Evolutionary conservation across 2,797 vertebrate genomes (phyloP).

Genomic region (Hyperoplus lanceolatus): DNA sequence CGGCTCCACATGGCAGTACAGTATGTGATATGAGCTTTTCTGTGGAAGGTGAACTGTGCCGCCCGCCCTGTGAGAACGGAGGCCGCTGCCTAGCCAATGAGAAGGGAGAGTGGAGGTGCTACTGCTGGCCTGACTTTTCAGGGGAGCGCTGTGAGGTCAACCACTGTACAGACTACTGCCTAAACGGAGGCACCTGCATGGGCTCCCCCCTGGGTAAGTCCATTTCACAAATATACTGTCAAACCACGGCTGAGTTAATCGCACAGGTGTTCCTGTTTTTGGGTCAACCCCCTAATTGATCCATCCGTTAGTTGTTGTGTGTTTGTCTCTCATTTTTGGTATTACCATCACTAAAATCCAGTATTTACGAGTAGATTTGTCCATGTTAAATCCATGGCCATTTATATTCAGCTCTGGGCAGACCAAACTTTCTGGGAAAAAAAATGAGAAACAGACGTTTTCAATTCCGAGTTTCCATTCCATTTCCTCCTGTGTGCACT

Average conservation of each 20-base stretch:
- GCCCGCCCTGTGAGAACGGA: conserved; percentile 94
- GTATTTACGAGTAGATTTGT: background rate
- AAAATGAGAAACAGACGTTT: conserved; percentile 20
- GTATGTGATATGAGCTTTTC: conserved; percentile 39
- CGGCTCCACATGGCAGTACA: conserved; percentile 19
- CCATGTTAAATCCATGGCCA: background rate
- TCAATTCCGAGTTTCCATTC: conserved; percentile 11
- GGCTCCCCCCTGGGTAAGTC: conserved; percentile 93
- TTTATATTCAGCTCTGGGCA: background rate
- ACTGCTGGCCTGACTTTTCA: conserved; percentile 98
- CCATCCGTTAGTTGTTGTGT: background rate
- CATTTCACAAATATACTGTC: background rate
- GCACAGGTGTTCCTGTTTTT: background rate
- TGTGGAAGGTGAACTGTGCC: conserved; percentile 92
- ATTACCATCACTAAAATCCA: background rate
- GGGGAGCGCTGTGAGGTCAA: conserved; percentile 97
- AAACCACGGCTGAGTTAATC: background rate
- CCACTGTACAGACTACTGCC: conserved; percentile 96
- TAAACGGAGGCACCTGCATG: conserved; percentile 95
- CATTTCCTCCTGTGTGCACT: conserved; percentile 26
- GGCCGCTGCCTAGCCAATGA: conserved; percentile 96
- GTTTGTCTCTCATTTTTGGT: background rate
- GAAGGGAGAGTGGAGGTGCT: conserved; percentile 94
- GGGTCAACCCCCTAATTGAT: background rate
- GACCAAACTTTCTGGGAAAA: conserved; percentile 2